Conservation (phyloP, 2,888 invertebrate species). For the Steinernema hermaphroditum region DNA sequence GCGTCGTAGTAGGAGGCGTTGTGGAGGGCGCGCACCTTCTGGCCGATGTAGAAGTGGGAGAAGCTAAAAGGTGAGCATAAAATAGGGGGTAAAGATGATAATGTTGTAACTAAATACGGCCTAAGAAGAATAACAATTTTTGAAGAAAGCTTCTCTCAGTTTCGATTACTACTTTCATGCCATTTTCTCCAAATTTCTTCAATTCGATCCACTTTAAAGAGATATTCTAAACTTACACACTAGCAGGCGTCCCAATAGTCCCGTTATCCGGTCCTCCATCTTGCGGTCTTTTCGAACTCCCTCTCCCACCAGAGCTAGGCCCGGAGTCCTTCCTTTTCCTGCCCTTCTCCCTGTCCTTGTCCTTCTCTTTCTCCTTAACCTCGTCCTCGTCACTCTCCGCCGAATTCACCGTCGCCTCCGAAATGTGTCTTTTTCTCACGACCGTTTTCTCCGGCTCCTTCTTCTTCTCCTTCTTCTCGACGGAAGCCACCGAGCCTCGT, state of each 20-base stretch:
- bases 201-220: too few species aligned
- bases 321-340: slow-evolving; percentile 29
- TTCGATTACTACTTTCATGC: too few species aligned
- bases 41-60: slow-evolving; percentile 47
- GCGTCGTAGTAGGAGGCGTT: slow-evolving; percentile 48
- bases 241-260: slow-evolving; percentile 4
- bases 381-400: slow-evolving; percentile 32
- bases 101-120: too few species aligned
- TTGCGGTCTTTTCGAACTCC: background rate
- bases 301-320: background rate
- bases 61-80: slow-evolving; percentile 41
- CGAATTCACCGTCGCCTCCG: slow-evolving; percentile 12
- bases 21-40: slow-evolving; percentile 51
- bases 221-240: too few species aligned
- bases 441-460: slow-evolving; percentile 17
- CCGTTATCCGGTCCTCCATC: slow-evolving; percentile 16
- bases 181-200: background rate
- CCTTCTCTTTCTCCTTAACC: slow-evolving; percentile 28
- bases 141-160: too few species aligned
- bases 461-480: slow-evolving; percentile 1
- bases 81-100: slow-evolving; percentile 7
- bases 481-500: background rate
- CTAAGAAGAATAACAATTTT: too few species aligned
- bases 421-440: slow-evolving; percentile 28
- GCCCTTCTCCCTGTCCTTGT: slow-evolving; percentile 23